Percentiles rank a stretch among this genome's conserved stretches.
These are phyloP conservation scores for Gandaritis pyraliata DNA, from an alignment of 2,888 invertebrate genomes.

Conservation along the genomic window DNA sequence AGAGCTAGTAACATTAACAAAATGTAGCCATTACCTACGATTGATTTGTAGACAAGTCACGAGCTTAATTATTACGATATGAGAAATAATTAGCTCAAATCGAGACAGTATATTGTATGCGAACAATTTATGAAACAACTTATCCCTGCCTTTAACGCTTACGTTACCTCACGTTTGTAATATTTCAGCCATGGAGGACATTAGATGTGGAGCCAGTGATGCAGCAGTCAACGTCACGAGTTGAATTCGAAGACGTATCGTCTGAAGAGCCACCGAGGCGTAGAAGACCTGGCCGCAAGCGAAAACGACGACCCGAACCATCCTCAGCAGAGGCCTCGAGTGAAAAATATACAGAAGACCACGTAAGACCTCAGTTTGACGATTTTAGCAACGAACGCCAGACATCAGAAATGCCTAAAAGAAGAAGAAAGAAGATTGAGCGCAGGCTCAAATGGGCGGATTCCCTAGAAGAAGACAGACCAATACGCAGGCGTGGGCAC, in stretches of 20 bases:
- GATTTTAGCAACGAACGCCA: slow-evolving; percentile 48
- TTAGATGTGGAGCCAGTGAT: slow-evolving; percentile 64
- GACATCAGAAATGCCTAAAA: slow-evolving; percentile 56
- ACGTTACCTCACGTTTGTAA: background rate
- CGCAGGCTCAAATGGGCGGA: slow-evolving; percentile 66
- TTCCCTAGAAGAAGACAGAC: slow-evolving; percentile 64
- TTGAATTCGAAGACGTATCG: slow-evolving; percentile 64
- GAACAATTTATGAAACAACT: too few relatives aligned
- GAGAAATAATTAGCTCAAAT: too few relatives aligned
- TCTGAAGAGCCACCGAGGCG: slow-evolving; percentile 69
- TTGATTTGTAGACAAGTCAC: too few relatives aligned
- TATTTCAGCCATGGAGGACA: slow-evolving; percentile 80
- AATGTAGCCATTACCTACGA: too few relatives aligned
- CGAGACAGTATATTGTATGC: too few relatives aligned
- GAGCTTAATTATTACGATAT: too few relatives aligned
- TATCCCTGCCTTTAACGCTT: too few relatives aligned
- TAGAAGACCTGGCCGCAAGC: slow-evolving; percentile 81
- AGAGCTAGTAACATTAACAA: too few relatives aligned
- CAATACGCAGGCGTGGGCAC: slow-evolving; percentile 64
- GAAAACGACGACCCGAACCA: slow-evolving; percentile 85
- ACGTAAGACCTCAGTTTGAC: slow-evolving; percentile 50
- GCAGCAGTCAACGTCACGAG: slow-evolving; percentile 50
- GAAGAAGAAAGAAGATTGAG: slow-evolving; percentile 67
- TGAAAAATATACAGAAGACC: slow-evolving; percentile 57
- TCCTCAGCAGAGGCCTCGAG: slow-evolving; percentile 52